These are phyloP conservation scores for Caligus rogercresseyi DNA, from an alignment of 1,140 invertebrate genomes.

Conservation along the genomic window DNA sequence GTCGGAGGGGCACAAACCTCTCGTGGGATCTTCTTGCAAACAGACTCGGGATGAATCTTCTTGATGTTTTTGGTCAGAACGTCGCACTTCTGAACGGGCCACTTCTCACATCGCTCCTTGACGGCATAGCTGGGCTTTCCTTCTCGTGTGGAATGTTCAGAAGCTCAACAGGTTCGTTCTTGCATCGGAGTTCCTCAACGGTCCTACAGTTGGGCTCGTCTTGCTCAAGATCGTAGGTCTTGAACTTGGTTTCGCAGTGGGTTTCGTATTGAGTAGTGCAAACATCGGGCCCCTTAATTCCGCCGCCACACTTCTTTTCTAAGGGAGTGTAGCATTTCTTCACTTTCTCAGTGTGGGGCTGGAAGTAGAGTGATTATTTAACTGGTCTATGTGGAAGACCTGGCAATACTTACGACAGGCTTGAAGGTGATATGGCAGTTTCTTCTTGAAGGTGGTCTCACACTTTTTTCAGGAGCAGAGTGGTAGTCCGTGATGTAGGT, in stretches of 20 bases:
- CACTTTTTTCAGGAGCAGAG: slow-evolving; percentile 1
- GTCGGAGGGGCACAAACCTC: slow-evolving; percentile 1
- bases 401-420: slow-evolving; percentile 1
- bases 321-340: neutral
- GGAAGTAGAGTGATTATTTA: neutral
- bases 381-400: neutral
- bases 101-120: neutral
- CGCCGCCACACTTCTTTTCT: neutral
- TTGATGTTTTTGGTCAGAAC: neutral
- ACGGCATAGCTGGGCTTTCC: neutral
- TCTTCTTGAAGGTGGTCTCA: slow-evolving; percentile 14
- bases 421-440: slow-evolving; percentile 7
- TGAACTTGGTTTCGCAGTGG: slow-evolving; percentile 1
- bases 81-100: neutral
- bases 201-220: neutral
- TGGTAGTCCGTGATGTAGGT: slow-evolving; percentile 7
- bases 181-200: neutral
- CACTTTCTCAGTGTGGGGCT: neutral
- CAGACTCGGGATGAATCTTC: neutral
- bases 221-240: neutral
- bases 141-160: neutral
- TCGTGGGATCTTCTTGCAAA: neutral
- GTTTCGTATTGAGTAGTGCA: slow-evolving; percentile 1
- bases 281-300: neutral
- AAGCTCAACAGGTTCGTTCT: neutral